Evolutionary conservation across 2,888 invertebrate species (phyloP).

Genomic region (Venusia cambrica): DNA sequence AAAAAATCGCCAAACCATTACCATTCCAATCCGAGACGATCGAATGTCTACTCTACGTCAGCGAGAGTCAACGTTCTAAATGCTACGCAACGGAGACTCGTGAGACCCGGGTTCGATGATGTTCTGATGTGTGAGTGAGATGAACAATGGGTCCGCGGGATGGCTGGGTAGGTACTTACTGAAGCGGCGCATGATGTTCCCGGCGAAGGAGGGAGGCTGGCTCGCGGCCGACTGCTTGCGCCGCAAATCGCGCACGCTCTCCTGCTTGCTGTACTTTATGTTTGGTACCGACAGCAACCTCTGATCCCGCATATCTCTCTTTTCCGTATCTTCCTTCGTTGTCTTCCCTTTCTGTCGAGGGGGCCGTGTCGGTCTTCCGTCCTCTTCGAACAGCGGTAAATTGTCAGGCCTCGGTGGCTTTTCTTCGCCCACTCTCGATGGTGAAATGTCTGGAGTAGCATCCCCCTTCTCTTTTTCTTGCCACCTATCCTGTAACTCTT

Average conservation of each 20-base stretch:
- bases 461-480: conserved; percentile 55
- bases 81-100: conserved; percentile 44
- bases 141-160: conserved; percentile 32
- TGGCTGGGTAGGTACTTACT: conserved; percentile 85
- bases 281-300: conserved; percentile 89
- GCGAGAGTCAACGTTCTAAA: conserved; percentile 44
- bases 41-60: conserved; percentile 62
- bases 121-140: conserved; percentile 34
- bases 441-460: conserved; percentile 26
- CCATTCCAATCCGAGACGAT: conserved; percentile 64
- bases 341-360: conserved; percentile 67
- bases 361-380: conserved; percentile 60
- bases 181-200: conserved; percentile 91
- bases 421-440: conserved; percentile 21
- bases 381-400: conserved; percentile 77
- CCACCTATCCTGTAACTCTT: conserved; percentile 70
- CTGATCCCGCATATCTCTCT: conserved; percentile 80
- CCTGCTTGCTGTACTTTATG: conserved; percentile 81
- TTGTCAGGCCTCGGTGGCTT: conserved; percentile 80
- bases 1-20: conserved; percentile 65
- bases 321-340: conserved; percentile 43
- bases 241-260: conserved; percentile 79
- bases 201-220: conserved; percentile 82
- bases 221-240: conserved; percentile 65
- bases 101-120: conserved; percentile 40